These are phyloP conservation scores for Sebastes taczanowskii DNA, from an alignment of 2,797 vertebrate genomes.

Conservation along the genomic window DNA sequence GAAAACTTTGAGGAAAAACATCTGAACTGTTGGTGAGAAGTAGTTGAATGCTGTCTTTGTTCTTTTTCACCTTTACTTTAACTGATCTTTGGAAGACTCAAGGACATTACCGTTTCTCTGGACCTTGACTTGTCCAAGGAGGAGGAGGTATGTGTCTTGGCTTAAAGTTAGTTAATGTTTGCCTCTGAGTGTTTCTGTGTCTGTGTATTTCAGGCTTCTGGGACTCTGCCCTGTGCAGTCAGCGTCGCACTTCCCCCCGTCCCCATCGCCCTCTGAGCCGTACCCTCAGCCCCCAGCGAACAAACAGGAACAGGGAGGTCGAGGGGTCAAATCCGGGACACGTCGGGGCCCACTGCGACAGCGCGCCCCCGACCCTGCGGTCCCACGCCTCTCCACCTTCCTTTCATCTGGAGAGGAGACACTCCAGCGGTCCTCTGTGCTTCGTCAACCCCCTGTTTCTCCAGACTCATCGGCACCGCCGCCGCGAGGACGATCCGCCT, in stretches of 20 bases:
- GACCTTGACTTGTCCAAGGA: not conserved
- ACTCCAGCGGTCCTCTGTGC: slow-evolving; percentile 90
- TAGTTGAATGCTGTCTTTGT: not conserved
- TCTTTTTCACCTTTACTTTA: not conserved
- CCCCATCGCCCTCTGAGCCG: slow-evolving; percentile 65
- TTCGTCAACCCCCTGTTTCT: slow-evolving; percentile 95
- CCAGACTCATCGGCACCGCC: slow-evolving; percentile 86
- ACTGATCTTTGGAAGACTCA: not conserved
- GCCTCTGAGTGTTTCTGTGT: slow-evolving; percentile 21
- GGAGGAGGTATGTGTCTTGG: not conserved
- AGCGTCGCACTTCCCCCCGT: slow-evolving; percentile 50
- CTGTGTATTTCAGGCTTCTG: slow-evolving; percentile 88
- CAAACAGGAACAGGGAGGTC: slow-evolving; percentile 57
- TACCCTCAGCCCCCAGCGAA: slow-evolving; percentile 79
- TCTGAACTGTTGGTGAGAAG: slow-evolving; percentile 27
- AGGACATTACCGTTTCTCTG: not conserved
- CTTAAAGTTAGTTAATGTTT: slow-evolving; percentile 29
- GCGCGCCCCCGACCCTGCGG: slow-evolving; percentile 85
- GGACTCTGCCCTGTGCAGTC: slow-evolving; percentile 88
- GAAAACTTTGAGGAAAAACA: not conserved
- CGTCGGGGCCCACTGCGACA: slow-evolving; percentile 74
- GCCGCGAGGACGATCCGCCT: not conserved
- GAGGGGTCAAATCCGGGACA: slow-evolving; percentile 48
- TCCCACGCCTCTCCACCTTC: slow-evolving; percentile 73
- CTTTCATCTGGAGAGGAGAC: slow-evolving; percentile 86